Conservation (phyloP, 2,888 invertebrate species). For the Drosophila sordidula region DNA sequence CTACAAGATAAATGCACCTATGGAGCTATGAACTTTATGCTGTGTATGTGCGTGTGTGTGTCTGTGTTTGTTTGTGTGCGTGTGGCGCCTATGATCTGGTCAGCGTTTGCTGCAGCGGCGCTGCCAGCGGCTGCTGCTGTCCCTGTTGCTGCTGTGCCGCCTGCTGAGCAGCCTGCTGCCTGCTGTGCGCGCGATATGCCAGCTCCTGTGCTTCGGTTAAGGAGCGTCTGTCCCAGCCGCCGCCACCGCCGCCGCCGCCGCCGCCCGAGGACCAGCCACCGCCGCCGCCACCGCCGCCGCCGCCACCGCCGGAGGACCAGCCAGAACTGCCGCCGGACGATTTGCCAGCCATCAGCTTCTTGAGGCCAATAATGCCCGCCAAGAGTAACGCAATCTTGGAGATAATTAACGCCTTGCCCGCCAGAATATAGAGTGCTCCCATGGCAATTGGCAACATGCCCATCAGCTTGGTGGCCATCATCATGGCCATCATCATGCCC, state of each 20-base stretch:
- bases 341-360: constrained; percentile 91
- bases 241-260: constrained; percentile 86
- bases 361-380: constrained; percentile 92
- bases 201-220: constrained; percentile 88
- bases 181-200: constrained; percentile 89
- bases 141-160: constrained; percentile 53
- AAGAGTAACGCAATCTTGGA: constrained; percentile 91
- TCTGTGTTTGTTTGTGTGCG: constrained; percentile 32
- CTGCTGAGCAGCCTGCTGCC: constrained; percentile 81
- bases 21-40: constrained; percentile 49
- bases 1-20: constrained; percentile 80
- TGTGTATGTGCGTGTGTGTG: constrained; percentile 13
- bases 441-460: constrained; percentile 92
- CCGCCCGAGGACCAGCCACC: constrained; percentile 85
- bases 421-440: constrained; percentile 91
- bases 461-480: constrained; percentile 93
- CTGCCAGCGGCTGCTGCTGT: constrained; percentile 44
- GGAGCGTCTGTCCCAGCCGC: constrained; percentile 91
- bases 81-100: constrained; percentile 61
- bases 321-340: constrained; percentile 85
- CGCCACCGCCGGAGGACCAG: constrained; percentile 81
- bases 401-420: constrained; percentile 94
- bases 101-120: constrained; percentile 49
- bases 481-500: constrained; percentile 94
- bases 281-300: constrained; percentile 84